Evolutionary conservation across 2,888 invertebrate species (phyloP).

Genomic region (Calliopum simillimum): DNA sequence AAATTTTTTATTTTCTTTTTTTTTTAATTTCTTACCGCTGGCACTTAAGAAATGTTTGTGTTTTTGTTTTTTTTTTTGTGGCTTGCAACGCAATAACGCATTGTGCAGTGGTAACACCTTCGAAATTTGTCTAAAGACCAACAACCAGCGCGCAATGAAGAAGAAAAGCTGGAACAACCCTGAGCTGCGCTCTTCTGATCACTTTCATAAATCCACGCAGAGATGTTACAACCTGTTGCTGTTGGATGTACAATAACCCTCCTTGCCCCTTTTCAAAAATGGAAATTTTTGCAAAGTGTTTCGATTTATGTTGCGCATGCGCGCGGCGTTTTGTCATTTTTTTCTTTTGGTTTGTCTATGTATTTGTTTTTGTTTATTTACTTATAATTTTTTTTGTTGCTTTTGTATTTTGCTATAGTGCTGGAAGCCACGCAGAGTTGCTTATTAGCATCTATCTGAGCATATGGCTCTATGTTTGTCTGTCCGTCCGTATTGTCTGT

Average conservation of each 20-base stretch:
- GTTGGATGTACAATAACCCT: constrained; percentile 30
- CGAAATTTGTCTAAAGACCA: constrained; percentile 42
- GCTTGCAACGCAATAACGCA: neutral
- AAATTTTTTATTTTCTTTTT: constrained; percentile 7
- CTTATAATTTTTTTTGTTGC: constrained; percentile 3
- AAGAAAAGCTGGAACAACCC: constrained; percentile 12
- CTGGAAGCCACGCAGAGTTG: constrained; percentile 34
- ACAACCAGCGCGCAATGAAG: constrained; percentile 15
- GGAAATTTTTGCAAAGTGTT: constrained; percentile 35
- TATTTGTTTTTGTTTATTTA: neutral
- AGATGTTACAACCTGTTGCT: constrained; percentile 36
- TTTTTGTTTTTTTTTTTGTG: constrained; percentile 12
- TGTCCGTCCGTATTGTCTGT: constrained; percentile 25
- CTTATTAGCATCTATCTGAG: constrained; percentile 34
- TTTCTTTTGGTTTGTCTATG: too few species aligned
- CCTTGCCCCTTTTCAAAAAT: constrained; percentile 4
- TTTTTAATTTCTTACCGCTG: constrained; percentile 27
- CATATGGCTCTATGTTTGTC: constrained; percentile 4
- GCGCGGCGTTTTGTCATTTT: constrained; percentile 39
- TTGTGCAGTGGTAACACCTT: constrained; percentile 47
- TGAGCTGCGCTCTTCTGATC: constrained; percentile 41
- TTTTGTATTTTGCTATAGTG: constrained; percentile 15
- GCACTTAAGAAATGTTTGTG: constrained; percentile 41
- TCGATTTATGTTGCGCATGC: constrained; percentile 42
- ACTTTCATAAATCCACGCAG: constrained; percentile 44